These are phyloP conservation scores for Anastrepha obliqua DNA, from an alignment of 1,140 invertebrate species.

Conservation along the genomic window DNA sequence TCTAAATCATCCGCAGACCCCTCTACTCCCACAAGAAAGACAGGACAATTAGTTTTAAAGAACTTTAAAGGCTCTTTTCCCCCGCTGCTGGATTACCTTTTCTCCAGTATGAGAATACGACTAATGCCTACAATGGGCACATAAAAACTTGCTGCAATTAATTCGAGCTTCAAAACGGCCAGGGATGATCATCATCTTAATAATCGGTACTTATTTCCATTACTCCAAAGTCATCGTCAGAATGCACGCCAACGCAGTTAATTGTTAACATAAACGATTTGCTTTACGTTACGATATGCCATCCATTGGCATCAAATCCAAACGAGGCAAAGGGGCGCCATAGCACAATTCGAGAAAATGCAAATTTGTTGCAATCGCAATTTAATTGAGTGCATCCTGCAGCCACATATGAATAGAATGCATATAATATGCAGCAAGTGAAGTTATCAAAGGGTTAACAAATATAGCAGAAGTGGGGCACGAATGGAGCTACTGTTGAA, in stretches of 20 bases:
- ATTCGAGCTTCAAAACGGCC: not conserved
- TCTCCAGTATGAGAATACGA: not conserved
- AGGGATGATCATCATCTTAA: not conserved
- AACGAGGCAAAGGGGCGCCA: not conserved
- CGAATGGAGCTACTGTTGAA: not conserved
- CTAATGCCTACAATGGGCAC: not conserved
- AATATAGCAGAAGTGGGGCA: not conserved
- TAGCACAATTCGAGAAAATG: not conserved
- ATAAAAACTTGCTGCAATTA: not conserved
- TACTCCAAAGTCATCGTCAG: not conserved
- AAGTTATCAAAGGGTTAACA: not conserved
- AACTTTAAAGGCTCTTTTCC: too few species aligned
- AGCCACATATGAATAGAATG: not conserved
- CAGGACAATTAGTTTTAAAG: too few species aligned
- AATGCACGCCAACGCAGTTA: not conserved
- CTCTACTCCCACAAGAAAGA: not conserved
- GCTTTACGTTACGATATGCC: too few species aligned
- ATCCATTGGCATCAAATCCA: not conserved
- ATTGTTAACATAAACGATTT: conserved; percentile 14
- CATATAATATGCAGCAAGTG: not conserved
- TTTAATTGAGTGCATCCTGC: conserved; percentile 40
- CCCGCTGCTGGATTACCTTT: too few species aligned
- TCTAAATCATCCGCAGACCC: too few species aligned
- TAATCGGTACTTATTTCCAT: not conserved
- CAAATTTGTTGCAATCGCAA: conserved; percentile 44